Evolutionary conservation across 2,797 vertebrate genomes (phyloP).

Genomic region (Serranus cabrilla): DNA sequence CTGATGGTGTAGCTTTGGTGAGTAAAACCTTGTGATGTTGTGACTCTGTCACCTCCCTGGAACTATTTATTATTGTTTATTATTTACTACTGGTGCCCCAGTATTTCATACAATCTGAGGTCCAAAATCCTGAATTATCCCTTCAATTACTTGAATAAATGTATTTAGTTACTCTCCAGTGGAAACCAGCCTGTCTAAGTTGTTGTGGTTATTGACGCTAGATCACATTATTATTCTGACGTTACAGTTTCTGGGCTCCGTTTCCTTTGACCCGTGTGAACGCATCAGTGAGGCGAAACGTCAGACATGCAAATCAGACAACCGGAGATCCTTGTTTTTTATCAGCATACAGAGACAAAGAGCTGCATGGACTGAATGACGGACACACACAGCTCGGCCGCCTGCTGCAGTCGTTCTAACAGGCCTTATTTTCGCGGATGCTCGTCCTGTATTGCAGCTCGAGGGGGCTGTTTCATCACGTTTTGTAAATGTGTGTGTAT

Average conservation of each 20-base stretch:
- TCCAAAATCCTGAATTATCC: too few species aligned
- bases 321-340: neutral
- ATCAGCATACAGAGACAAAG: neutral
- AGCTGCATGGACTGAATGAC: neutral
- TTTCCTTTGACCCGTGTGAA: neutral
- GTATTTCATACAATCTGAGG: too few species aligned
- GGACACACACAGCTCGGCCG: conserved; percentile 4
- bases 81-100: too few species aligned
- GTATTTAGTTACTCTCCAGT: neutral
- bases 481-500: conserved; percentile 60
- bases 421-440: conserved; percentile 41
- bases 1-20: too few species aligned
- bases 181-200: neutral
- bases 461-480: conserved; percentile 63
- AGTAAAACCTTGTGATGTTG: too few species aligned
- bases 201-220: neutral
- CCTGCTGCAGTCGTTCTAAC: conserved; percentile 23
- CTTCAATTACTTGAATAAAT: neutral
- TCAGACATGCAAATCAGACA: conserved; percentile 13
- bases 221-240: neutral
- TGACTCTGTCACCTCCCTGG: too few species aligned
- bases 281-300: neutral
- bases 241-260: neutral
- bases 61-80: too few species aligned
- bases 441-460: conserved; percentile 57